Evolutionary conservation across 2,888 invertebrate genomes (phyloP), one percentile per base, ranked within the genome.

Genomic region (Thereva nobilitata): DNA sequence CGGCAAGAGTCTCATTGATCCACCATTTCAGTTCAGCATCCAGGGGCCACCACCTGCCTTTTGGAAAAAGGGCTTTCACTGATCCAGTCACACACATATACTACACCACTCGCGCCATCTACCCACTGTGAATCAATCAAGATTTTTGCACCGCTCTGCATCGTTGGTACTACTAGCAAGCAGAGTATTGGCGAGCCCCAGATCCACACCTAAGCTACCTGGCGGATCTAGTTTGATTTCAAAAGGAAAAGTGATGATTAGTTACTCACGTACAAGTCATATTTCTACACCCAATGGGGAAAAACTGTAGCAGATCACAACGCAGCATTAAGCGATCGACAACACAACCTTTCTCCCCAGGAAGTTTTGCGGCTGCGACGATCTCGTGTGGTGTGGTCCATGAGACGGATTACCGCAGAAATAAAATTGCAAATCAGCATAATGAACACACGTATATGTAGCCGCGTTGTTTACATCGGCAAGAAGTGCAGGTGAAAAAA

Each of bases 51-150:
- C 23, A 23, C 23, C 23, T 23, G 23, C 23, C 23, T 23, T 23
- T 47, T 47, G 47, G 12, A 47, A 54, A 57, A 68, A 68, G 68
- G 68, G 68, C 68, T 68, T 68, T 68, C 68, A 67, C 68, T 67
- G 61, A 61, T 61, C 61, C 66, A 49, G 55, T 53, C 57, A 38
- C 59, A 59, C 50, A 56, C 49, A 40, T 23, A 34, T 42, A 34
- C 8, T 9, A 7, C 47, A 5, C 10, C 23, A 34, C n/a, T 44
- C 40, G 44, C 9, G 41, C 10, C 50, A 64, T 10, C 12, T 12
- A n/a, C 52, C 47, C 40, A 35, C 23, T 23, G 34, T 66, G 54
- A 61, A 66, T 68, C 65, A 68, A 61, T 66, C 65, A 66, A 50
- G 54, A 55, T 49, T 53, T 37, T 35, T 10, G 49, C 44, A 23